phyloP scores from a whole-genome alignment of 2,888 invertebrate species.

The Calliphora vomitoria region DNA sequence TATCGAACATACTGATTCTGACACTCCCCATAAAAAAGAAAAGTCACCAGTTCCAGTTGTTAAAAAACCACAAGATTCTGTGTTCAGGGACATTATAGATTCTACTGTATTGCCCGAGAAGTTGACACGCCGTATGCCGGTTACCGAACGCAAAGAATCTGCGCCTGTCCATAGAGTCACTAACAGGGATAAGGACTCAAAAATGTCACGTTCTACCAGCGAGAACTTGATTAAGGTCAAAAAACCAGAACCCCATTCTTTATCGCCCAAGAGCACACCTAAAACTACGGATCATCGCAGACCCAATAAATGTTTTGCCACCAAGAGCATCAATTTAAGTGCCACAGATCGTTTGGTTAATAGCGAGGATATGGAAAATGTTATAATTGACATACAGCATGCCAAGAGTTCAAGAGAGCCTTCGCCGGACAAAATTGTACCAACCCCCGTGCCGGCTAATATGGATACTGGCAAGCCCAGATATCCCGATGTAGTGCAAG shows the following conservation, averaged over 20 bases:
- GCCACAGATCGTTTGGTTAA: conserved; percentile 85
- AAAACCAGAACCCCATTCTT: conserved; percentile 77
- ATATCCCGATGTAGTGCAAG: conserved; percentile 90
- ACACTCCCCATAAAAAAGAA: conserved; percentile 74
- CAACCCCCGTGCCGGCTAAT: conserved; percentile 87
- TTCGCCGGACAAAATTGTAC: conserved; percentile 90
- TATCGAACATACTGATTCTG: conserved; percentile 80
- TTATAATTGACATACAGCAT: conserved; percentile 89
- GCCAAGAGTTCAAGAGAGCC: conserved; percentile 91
- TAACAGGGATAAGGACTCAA: conserved; percentile 84
- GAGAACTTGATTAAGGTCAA: conserved; percentile 86
- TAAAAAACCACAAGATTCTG: conserved; percentile 60
- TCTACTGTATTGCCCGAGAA: conserved; percentile 68
- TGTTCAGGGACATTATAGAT: conserved; percentile 66
- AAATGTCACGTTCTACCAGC: conserved; percentile 86
- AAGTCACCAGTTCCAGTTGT: conserved; percentile 52
- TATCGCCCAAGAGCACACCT: conserved; percentile 66
- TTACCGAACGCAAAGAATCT: conserved; percentile 84
- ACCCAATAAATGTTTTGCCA: conserved; percentile 85
- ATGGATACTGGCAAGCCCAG: conserved; percentile 87
- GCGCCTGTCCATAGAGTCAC: conserved; percentile 84
- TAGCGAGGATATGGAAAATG: conserved; percentile 86
- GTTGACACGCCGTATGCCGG: conserved; percentile 80
- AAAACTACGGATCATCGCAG: conserved; percentile 77
- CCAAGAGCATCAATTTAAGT: conserved; percentile 86